A percentile compares a stretch with the other conserved stretches of the same genome.
Evolutionary conservation across 2,113 vertebrate genomes (phyloP).

Genomic region (Osmerus mordax): DNA sequence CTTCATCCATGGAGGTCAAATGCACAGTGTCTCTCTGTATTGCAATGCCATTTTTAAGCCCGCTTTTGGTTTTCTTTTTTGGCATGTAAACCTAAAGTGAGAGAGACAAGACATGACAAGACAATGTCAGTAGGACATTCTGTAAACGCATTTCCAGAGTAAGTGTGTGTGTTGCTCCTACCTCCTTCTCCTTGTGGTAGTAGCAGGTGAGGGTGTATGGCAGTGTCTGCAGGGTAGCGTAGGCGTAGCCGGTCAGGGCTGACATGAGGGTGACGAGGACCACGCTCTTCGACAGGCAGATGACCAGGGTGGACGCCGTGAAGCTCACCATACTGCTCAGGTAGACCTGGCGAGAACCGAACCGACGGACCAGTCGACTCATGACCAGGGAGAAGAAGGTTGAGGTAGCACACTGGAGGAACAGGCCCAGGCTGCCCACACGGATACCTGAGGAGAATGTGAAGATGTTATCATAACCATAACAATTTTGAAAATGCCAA

Average conservation of each 20-base stretch:
- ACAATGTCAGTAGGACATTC: not conserved
- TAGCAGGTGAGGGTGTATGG: conserved; percentile 78
- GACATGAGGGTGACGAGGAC: conserved; percentile 72
- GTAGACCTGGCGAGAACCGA: conserved; percentile 72
- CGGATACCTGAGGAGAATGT: conserved; percentile 66
- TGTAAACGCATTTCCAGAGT: not conserved
- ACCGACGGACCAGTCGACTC: conserved; percentile 67
- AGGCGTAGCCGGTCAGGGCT: conserved; percentile 75
- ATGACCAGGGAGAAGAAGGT: conserved; percentile 75
- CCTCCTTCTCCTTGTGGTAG: conserved; percentile 78
- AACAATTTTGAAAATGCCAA: not conserved
- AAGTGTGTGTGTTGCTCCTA: conserved; percentile 11
- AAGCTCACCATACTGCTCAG: conserved; percentile 77
- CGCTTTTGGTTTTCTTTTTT: conserved; percentile 62
- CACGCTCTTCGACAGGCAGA: conserved; percentile 70
- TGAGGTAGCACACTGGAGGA: conserved; percentile 78
- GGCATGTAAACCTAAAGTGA: conserved; percentile 68
- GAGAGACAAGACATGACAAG: not conserved
- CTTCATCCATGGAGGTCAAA: conserved; percentile 57
- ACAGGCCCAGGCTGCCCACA: conserved; percentile 78
- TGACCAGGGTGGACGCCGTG: conserved; percentile 68
- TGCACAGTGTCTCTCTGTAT: conserved; percentile 54
- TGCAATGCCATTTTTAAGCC: conserved; percentile 47
- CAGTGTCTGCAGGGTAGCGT: conserved; percentile 75
- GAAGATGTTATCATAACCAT: not conserved